Conservation (phyloP, 2,888 invertebrate genomes). For the Melanchra persicariae region DNA sequence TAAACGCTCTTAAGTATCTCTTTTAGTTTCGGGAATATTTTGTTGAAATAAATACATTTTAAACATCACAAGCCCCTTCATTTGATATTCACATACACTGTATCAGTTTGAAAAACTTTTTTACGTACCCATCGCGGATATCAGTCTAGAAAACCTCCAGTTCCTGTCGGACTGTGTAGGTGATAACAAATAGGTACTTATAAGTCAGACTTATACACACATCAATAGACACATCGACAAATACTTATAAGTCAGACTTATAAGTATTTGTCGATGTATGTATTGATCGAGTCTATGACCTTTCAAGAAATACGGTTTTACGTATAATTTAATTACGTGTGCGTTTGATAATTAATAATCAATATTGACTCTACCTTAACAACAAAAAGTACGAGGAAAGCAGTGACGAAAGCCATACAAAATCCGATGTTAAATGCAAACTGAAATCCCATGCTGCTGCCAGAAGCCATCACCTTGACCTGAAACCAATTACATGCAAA, state of each 20-base stretch:
- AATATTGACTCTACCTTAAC: slow-evolving; percentile 78
- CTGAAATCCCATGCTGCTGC: slow-evolving; percentile 89
- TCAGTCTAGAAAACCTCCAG: neutral
- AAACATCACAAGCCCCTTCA: too few species aligned
- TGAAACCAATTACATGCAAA: slow-evolving; percentile 64
- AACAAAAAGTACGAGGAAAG: slow-evolving; percentile 92
- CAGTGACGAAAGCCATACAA: slow-evolving; percentile 94
- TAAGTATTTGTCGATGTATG: too few species aligned
- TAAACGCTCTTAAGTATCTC: too few species aligned
- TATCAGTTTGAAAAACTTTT: too few species aligned
- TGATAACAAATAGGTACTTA: neutral
- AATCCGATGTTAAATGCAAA: slow-evolving; percentile 94
- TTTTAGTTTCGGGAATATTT: too few species aligned
- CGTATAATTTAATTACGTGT: slow-evolving; percentile 47
- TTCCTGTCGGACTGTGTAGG: neutral
- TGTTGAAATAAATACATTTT: too few species aligned
- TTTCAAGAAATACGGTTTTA: slow-evolving; percentile 27
- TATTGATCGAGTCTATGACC: slow-evolving; percentile 35
- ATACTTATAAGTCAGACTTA: slow-evolving; percentile 19
- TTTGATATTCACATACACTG: too few species aligned
- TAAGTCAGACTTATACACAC: slow-evolving; percentile 29
- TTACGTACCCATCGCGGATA: neutral
- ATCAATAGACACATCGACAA: too few species aligned
- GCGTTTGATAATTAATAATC: slow-evolving; percentile 47
- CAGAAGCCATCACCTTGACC: slow-evolving; percentile 86